Percentiles rank a stretch among this genome's conserved stretches.
phyloP scores from a whole-genome alignment of 2,888 invertebrate genomes.

The Electrophaes corylata region DNA sequence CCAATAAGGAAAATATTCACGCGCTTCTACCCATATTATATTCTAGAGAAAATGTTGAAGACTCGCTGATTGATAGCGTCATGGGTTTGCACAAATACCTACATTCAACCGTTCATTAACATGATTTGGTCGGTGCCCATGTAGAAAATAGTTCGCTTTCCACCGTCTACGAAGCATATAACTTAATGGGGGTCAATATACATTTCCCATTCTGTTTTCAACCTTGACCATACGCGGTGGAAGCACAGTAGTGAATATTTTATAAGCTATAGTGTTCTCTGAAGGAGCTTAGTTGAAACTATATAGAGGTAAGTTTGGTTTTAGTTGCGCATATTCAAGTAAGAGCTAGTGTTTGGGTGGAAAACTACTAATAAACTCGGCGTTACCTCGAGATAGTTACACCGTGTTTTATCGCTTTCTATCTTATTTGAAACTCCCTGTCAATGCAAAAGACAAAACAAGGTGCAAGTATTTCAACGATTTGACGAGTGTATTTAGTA shows the following conservation, averaged over 20 bases:
- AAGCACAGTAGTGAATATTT: slow-evolving; percentile 34
- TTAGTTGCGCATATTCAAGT: slow-evolving; percentile 31
- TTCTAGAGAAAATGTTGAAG: slow-evolving; percentile 11
- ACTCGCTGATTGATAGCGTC: too few species aligned
- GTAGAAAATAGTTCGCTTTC: slow-evolving; percentile 72
- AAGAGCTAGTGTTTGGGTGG: not conserved
- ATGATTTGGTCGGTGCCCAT: slow-evolving; percentile 68
- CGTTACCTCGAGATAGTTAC: too few species aligned
- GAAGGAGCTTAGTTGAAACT: slow-evolving; percentile 26
- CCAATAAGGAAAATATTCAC: not conserved
- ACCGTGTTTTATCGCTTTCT: too few species aligned
- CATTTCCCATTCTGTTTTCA: slow-evolving; percentile 55
- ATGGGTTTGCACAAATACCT: slow-evolving; percentile 56
- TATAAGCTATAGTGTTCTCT: slow-evolving; percentile 30
- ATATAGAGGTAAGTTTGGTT: slow-evolving; percentile 44
- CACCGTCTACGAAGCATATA: slow-evolving; percentile 58
- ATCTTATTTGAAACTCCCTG: too few species aligned
- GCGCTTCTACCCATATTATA: not conserved
- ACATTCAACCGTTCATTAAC: slow-evolving; percentile 62
- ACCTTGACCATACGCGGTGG: slow-evolving; percentile 57
- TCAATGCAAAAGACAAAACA: too few species aligned
- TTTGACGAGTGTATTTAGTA: too few species aligned
- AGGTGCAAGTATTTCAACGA: too few species aligned
- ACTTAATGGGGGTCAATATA: slow-evolving; percentile 54
- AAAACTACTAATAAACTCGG: not conserved